Conservation (phyloP, 2,113 vertebrate genomes). For the Bubalus kerabau region DNA sequence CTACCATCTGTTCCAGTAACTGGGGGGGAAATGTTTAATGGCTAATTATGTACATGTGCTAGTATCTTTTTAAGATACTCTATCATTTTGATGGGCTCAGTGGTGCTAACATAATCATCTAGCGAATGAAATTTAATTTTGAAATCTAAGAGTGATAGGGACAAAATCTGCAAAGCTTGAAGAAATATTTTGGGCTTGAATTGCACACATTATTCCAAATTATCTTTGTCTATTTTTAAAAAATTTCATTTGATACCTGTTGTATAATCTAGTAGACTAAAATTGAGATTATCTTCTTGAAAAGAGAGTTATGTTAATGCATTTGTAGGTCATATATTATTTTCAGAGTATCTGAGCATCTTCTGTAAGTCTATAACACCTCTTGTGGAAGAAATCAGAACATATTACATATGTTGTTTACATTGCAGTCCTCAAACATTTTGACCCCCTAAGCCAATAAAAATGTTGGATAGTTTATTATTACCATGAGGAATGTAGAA, state of each 20-base stretch:
- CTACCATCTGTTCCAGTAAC: conserved; percentile 29
- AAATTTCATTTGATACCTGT: background rate
- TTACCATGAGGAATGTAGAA: background rate
- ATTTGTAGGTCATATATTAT: background rate
- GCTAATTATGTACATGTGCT: background rate
- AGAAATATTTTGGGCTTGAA: background rate
- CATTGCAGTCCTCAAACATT: background rate
- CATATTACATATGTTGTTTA: background rate
- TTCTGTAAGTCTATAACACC: background rate
- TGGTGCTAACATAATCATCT: background rate
- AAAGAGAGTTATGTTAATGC: background rate
- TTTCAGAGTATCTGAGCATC: background rate
- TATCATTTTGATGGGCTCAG: background rate
- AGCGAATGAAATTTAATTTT: conserved; percentile 35
- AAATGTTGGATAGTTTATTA: background rate
- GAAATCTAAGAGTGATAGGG: background rate
- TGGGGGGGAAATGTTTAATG: background rate
- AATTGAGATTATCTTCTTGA: background rate
- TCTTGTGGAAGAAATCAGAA: background rate
- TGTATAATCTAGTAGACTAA: background rate
- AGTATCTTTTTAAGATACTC: conserved; percentile 17
- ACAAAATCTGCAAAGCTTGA: background rate
- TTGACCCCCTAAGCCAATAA: background rate
- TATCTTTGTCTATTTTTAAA: background rate
- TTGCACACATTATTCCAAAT: background rate